Percentiles rank a stretch among this genome's conserved stretches.
Evolutionary conservation across 1,140 invertebrate genomes (phyloP).

Genomic region (Planococcus citri): DNA sequence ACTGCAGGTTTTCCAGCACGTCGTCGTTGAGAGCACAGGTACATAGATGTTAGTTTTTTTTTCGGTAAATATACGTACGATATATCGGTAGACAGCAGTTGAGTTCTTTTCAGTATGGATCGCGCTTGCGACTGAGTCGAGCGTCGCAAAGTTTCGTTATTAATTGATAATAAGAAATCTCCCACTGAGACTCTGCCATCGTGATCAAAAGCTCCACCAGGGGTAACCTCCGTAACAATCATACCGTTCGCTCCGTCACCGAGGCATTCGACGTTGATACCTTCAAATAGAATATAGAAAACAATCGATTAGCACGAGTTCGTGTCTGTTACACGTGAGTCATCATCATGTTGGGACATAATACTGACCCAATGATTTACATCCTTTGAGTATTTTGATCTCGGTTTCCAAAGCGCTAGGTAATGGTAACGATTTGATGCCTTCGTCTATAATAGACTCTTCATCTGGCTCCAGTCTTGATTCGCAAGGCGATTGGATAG

Average conservation of each 20-base stretch:
- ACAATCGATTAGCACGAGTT: background rate
- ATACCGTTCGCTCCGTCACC: slow-evolving; percentile 53
- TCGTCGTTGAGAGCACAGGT: too few relatives aligned
- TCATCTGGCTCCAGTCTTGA: slow-evolving; percentile 15
- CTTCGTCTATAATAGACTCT: slow-evolving; percentile 22
- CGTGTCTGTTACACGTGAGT: too few relatives aligned
- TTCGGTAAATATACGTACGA: slow-evolving; percentile 28
- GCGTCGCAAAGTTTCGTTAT: slow-evolving; percentile 49
- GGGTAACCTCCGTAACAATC: slow-evolving; percentile 41
- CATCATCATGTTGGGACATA: too few relatives aligned
- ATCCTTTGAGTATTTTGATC: slow-evolving; percentile 45
- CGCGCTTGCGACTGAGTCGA: slow-evolving; percentile 48
- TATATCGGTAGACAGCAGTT: slow-evolving; percentile 39
- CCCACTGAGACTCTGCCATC: slow-evolving; percentile 45
- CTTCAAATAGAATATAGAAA: slow-evolving; percentile 29
- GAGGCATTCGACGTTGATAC: slow-evolving; percentile 42
- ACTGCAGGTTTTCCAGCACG: too few relatives aligned
- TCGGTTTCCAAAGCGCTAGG: slow-evolving; percentile 45
- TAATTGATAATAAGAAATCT: slow-evolving; percentile 41
- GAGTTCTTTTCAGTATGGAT: slow-evolving; percentile 46
- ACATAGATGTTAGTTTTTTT: too few relatives aligned
- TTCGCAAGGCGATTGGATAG: too few relatives aligned
- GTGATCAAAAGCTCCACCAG: slow-evolving; percentile 40
- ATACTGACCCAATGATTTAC: slow-evolving; percentile 42
- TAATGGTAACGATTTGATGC: slow-evolving; percentile 35